Base-by-base conservation (phyloP, 2,113 vertebrate genomes). In the Sander lucioperca region DNA sequence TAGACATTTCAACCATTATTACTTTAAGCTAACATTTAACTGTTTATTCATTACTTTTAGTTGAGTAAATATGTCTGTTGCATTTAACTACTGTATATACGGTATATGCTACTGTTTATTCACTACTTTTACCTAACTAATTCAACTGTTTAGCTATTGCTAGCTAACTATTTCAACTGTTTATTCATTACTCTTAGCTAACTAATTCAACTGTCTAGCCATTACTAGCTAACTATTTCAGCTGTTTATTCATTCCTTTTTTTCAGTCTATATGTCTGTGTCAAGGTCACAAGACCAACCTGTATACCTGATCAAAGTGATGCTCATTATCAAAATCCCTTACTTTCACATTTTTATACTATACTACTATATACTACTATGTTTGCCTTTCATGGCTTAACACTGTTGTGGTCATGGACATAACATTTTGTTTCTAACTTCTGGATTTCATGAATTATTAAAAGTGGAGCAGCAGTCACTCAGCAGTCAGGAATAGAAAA, bases 381-480 rank as follows among this genome's bases (percentile, higher is more conserved):
- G 33, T 73, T 66, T 21, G 21, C 18, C 18, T 76, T 27, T 66
- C 43, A 2, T 58, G 15, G 39, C 30, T 12, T 10, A 58, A 72
- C 59, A 61, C 19, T 25, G 36, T 56, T 72, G 69, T 57, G 74
- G 43, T 39, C 13, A 85, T 6, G 4, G 27, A 50, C 33, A 78
- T 79, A 68, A 77, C 51, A 48, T 77, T 80, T 36, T 59, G 61
- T 80, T 67, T 54, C 51, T 6, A 74, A 66, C 51, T 76, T 84
- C 10, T 77, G 63, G n/a, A 14, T 84, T 68, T 79, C 72, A 80
- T 87, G 61, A 86, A 84, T 82, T 89, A 82, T 82, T 89, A 70
- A 91, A 82, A 75, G 68, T 54, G 30, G 51, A 76, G 83, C 88
- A 78, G 77, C 75, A 90, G 68, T 84, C 80, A 78, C 69, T 86